Evolutionary conservation across 2,797 vertebrate genomes (phyloP).

Genomic region (Danio albolineatus): DNA sequence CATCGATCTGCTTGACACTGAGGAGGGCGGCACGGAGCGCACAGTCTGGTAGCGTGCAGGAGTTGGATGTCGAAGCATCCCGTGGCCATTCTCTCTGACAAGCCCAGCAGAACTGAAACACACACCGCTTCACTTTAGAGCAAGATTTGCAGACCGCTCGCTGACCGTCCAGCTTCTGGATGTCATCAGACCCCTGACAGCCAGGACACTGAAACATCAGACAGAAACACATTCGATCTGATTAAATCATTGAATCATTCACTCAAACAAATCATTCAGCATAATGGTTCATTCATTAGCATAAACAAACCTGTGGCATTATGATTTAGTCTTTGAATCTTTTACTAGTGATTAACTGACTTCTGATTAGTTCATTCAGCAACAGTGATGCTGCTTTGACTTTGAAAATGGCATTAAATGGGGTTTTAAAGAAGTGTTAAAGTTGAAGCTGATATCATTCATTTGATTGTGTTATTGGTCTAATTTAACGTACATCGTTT

Average conservation of each 20-base stretch:
- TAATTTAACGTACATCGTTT: no score
- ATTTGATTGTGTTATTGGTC: no score
- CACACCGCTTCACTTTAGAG: constrained; percentile 28
- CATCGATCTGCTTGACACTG: constrained; percentile 32
- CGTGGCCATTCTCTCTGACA: constrained; percentile 61
- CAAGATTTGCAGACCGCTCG: constrained; percentile 48
- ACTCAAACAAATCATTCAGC: neutral
- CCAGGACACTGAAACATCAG: constrained; percentile 49
- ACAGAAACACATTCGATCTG: no score
- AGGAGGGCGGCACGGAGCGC: constrained; percentile 59
- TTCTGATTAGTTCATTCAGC: no score
- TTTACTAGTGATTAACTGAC: no score
- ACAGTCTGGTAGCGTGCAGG: constrained; percentile 54
- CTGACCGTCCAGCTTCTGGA: constrained; percentile 36
- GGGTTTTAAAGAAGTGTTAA: no score
- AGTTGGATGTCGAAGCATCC: neutral
- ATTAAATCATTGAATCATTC: neutral
- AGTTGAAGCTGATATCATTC: no score
- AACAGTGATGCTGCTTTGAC: no score
- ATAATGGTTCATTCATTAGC: no score
- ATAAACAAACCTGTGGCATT: no score
- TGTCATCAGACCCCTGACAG: constrained; percentile 22
- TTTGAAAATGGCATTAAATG: no score
- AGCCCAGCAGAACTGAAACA: constrained; percentile 63
- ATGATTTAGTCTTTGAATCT: no score